Evolutionary conservation across 2,797 vertebrate genomes (phyloP).

Genomic region (Menidia menidia): DNA sequence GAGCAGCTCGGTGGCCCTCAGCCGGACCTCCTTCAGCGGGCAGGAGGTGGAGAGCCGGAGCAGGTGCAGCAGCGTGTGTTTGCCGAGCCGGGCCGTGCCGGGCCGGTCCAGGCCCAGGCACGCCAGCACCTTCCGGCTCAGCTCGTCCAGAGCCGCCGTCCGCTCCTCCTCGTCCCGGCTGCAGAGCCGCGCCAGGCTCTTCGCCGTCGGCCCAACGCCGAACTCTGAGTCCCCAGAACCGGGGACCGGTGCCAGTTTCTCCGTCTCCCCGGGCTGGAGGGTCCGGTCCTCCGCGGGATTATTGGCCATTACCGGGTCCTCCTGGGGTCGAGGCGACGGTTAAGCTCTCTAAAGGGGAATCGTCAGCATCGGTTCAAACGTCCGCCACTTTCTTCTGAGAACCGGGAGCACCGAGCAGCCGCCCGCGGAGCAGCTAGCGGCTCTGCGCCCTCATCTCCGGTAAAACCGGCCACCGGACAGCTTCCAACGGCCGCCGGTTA

Average conservation of each 20-base stretch:
- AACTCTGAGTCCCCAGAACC: slow-evolving; percentile 52
- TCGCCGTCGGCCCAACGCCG: slow-evolving; percentile 42
- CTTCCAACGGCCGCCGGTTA: slow-evolving; percentile 11
- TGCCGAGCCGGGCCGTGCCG: slow-evolving; percentile 51
- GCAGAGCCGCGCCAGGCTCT: slow-evolving; percentile 70
- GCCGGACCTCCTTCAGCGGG: slow-evolving; percentile 72
- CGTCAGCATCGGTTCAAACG: background rate
- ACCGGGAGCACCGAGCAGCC: slow-evolving; percentile 29
- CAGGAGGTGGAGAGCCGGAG: slow-evolving; percentile 76
- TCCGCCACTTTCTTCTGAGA: background rate
- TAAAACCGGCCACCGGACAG: background rate
- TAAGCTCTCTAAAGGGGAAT: slow-evolving; percentile 19
- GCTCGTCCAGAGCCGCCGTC: slow-evolving; percentile 71
- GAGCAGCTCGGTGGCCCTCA: slow-evolving; percentile 67
- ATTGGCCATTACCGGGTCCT: slow-evolving; percentile 47
- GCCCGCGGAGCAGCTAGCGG: too few relatives aligned
- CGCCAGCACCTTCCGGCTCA: slow-evolving; percentile 61
- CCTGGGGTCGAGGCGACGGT: background rate
- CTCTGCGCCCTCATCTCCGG: background rate
- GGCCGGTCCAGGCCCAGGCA: slow-evolving; percentile 51
- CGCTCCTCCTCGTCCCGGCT: slow-evolving; percentile 75
- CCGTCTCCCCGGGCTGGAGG: slow-evolving; percentile 38
- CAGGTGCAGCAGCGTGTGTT: slow-evolving; percentile 71
- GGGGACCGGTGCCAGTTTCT: slow-evolving; percentile 9
- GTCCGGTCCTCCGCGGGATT: slow-evolving; percentile 12